phyloP scores from a whole-genome alignment of 2,797 vertebrate species.

The Cygnus olor region DNA sequence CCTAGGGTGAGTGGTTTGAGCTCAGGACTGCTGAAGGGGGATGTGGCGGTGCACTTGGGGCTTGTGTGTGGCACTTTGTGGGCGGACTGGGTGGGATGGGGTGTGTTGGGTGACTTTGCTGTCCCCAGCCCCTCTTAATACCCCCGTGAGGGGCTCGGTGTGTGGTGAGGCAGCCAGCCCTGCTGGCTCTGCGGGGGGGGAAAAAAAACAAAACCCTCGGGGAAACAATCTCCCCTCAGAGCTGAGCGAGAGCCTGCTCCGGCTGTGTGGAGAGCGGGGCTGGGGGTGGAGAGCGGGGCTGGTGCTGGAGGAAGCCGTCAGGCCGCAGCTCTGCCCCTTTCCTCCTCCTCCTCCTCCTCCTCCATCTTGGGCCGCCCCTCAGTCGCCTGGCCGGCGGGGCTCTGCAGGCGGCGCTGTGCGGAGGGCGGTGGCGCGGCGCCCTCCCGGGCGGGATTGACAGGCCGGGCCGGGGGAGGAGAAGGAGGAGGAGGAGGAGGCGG shows the following conservation, averaged over 20 bases:
- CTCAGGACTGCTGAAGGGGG: background rate
- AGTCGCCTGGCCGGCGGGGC: constrained; percentile 24
- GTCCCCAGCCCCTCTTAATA: background rate
- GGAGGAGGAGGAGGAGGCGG: constrained; percentile 19
- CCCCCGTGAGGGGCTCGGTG: background rate
- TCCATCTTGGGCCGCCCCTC: constrained; percentile 5
- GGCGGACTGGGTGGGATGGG: too few relatives aligned
- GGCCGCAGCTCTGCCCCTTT: background rate
- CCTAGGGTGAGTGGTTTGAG: fast-evolving
- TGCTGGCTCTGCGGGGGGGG: background rate
- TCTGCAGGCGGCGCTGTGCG: constrained; percentile 71
- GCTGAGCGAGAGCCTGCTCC: background rate
- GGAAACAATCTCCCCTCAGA: background rate
- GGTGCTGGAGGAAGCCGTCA: fast-evolving
- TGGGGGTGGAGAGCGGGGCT: fast-evolving
- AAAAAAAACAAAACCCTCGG: too few relatives aligned
- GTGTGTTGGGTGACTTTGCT: background rate
- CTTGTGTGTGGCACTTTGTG: fast-evolving
- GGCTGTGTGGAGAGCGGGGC: too few relatives aligned
- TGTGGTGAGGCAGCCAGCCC: too few relatives aligned
- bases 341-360: background rate
- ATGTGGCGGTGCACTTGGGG: background rate
- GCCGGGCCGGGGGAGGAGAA: background rate
- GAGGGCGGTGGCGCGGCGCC: background rate
- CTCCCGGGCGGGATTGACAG: constrained; percentile 71